Evolutionary conservation across 1,140 invertebrate species (phyloP).

Genomic region (Eciton burchellii): DNA sequence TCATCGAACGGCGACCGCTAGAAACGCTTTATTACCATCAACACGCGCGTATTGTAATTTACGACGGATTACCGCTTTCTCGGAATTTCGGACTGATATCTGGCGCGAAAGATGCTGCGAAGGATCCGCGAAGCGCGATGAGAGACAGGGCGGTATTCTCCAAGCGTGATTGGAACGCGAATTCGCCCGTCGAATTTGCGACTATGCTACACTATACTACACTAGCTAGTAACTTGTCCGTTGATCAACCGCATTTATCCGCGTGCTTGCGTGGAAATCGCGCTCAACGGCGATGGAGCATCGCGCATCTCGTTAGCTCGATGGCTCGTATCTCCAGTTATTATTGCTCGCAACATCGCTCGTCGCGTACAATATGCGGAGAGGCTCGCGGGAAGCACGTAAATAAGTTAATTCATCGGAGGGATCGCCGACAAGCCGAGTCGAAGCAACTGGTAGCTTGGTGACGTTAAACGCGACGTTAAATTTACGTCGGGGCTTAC

Average conservation of each 20-base stretch:
- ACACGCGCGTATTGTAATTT: not conserved
- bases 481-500: conserved; percentile 48
- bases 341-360: conserved; percentile 21
- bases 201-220: conserved; percentile 9
- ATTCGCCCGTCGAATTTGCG: not conserved
- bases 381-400: conserved; percentile 30
- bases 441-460: conserved; percentile 25
- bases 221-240: conserved; percentile 7
- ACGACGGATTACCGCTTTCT: no score
- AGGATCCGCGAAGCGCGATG: not conserved
- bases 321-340: conserved; percentile 28
- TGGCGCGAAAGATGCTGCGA: not conserved
- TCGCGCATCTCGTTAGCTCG: conserved; percentile 43
- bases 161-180: not conserved
- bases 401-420: conserved; percentile 57
- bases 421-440: conserved; percentile 16
- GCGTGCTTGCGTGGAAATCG: not conserved
- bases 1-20: not conserved
- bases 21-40: conserved; percentile 1
- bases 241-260: conserved; percentile 36
- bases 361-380: conserved; percentile 43
- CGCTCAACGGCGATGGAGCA: conserved; percentile 33
- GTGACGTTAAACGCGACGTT: conserved; percentile 42
- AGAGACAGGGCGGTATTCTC: not conserved
- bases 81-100: no score